Evolutionary conservation across 2,113 vertebrate species (phyloP), one percentile per base, ranked within the genome.

Genomic region (Equus quagga): DNA sequence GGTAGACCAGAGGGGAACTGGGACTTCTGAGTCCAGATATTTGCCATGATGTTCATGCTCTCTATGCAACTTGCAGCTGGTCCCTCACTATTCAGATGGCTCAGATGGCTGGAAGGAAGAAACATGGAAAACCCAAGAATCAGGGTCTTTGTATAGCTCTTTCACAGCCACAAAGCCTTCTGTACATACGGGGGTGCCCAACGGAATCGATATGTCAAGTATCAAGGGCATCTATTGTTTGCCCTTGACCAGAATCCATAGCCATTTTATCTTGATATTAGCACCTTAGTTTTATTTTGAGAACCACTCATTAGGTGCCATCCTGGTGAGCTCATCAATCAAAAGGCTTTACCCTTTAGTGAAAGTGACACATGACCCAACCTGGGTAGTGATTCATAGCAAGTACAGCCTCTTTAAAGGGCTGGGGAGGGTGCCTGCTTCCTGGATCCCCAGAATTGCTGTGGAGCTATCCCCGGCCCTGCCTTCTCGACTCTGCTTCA

Each of bases 171-270:
- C 1, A 1, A 1, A 49, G 76, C 26, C 18, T 19, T 21, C 41
- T 56, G 2, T 1, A 5, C 3, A 0, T 7, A 49, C 13, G 49
- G 6, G 65, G 15, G 23, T 36, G 49, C 14, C 62, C 79, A 33
- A 0, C n/a, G 76, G 36, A 54, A 17, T 1, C 9, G 73, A 7
- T 10, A 31, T 4, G 33, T 67, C 6, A 2, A 23, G 17, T 54
- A 3, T 8, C 18, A 12, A 0, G 3, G 41, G 9, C 41, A 46
- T 8, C 41, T 17, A 2, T 26, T 67, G 2, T 26, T 36, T 86
- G 11, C 36, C 28, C 33, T 2, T 1, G 6, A 62, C 33, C 54
- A 54, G 44, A 64, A 49, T 26, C 60, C 41, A 46, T 6, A 18
- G 18, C 15, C 31, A n/a, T 18, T 81, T 69, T 44, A 64, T 85